Base-by-base conservation (phyloP, 2,113 vertebrate species). In the Cyprinodon tularosa region DNA sequence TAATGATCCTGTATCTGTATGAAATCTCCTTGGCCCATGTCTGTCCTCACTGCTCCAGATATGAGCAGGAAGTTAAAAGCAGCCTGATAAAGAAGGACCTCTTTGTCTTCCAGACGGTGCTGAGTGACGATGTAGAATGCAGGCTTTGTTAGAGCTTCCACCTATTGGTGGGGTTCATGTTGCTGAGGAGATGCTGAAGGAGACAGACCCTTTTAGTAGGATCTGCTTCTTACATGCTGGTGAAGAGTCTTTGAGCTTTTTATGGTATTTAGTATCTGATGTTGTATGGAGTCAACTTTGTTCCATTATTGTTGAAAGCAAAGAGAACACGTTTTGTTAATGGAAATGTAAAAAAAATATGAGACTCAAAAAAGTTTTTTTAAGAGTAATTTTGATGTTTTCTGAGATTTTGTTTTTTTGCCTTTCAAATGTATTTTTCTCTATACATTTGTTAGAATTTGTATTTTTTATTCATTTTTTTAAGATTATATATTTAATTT, bases 131-230 rank as follows among this genome's bases (percentile, higher is more conserved):
- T 74, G 50, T 68, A 86, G 78, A 90, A 89, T 77, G 86, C 66
- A 48, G 74, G 63, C 85, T 85, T 84, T 90, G 89, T 88, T 38
- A 22, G n/a, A 74, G 68, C 71, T 75, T 80, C 59, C 76, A 64
- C 78, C 57, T 71, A 48, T 36, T 65, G 38, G 62, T 37, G 73
- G 39, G 65, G 60, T 70, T 87, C 76, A 77, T 69, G 82, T 89
- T 85, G 73, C 85, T 76, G 74, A 74, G 76, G 50, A 68, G 44
- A 50, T 62, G 36, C 60, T 65, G 39, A 53, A 53, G 47, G 71
- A 71, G 70, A 63, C 44, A 60, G 59, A 17, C 39, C 60, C 20
- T 17, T 64, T 59, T 6, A 6, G 17, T 20, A 53, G 50, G 50
- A 8, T 10, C n/a, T 57, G 20, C 17, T 20, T 57, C n/a, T 7